A percentile compares a stretch with the other conserved stretches of the same genome.
Evolutionary conservation across 2,113 vertebrate genomes (phyloP).

Genomic region (Xiphophorus hellerii): DNA sequence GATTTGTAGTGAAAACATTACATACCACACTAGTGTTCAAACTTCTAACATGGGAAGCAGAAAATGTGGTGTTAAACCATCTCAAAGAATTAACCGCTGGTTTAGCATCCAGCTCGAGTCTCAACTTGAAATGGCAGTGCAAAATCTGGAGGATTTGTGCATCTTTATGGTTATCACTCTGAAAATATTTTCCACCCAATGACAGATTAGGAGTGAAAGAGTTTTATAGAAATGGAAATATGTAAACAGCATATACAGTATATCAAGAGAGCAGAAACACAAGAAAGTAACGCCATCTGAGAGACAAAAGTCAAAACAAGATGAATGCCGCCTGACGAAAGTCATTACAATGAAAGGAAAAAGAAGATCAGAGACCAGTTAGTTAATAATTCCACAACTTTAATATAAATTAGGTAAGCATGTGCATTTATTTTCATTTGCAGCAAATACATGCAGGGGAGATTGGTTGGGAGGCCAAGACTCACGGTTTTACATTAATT

Average conservation of each 20-base stretch:
- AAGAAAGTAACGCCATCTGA: no score
- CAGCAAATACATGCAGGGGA: constrained; percentile 30
- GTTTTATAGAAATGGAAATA: background rate
- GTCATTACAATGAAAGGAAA: background rate
- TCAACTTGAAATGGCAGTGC: background rate
- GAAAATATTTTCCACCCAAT: background rate
- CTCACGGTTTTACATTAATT: constrained; percentile 4
- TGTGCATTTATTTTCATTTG: constrained; percentile 21
- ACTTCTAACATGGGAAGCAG: background rate
- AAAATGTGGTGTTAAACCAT: background rate
- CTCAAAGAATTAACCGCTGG: background rate
- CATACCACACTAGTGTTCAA: background rate
- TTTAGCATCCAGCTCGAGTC: background rate
- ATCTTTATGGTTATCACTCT: background rate
- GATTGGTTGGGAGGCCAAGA: background rate
- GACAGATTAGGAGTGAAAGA: background rate
- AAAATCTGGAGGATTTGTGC: background rate
- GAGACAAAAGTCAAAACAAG: no score
- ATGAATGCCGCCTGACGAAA: background rate
- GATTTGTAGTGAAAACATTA: background rate
- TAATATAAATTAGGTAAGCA: background rate
- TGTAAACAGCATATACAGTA: background rate
- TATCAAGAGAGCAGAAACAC: background rate
- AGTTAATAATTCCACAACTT: background rate
- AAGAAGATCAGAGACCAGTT: background rate